Percentiles rank a stretch among this genome's conserved stretches.
Evolutionary conservation across 2,888 invertebrate species (phyloP).

Genomic region (Lasius fuliginosus): DNA sequence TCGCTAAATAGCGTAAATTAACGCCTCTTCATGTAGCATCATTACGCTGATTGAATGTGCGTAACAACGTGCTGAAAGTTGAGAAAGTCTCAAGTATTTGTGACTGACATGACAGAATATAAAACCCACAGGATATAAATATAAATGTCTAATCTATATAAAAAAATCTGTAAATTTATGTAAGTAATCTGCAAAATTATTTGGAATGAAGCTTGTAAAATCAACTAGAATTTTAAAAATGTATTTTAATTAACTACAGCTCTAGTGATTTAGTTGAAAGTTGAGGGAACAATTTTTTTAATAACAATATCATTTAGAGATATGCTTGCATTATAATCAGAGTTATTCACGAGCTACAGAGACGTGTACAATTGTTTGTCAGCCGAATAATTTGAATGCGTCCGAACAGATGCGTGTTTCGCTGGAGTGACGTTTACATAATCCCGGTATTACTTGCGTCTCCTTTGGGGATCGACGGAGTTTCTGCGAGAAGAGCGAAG

Average conservation of each 20-base stretch:
- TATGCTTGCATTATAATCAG: conserved; percentile 23
- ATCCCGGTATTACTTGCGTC: conserved; percentile 82
- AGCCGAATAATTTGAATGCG: conserved; percentile 77
- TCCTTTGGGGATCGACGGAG: conserved; percentile 72
- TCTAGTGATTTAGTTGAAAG: not conserved
- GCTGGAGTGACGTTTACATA: conserved; percentile 82
- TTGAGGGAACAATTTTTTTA: not conserved
- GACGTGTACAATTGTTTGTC: conserved; percentile 50
- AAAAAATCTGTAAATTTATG: not conserved
- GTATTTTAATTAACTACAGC: not conserved
- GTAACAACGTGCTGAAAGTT: conserved; percentile 54
- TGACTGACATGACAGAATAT: not conserved
- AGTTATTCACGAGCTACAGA: conserved; percentile 28
- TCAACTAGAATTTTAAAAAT: conserved; percentile 12
- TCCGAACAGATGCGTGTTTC: conserved; percentile 78
- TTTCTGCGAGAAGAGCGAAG: conserved; percentile 57
- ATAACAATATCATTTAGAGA: conserved; percentile 17
- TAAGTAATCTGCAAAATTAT: not conserved
- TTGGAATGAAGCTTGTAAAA: not conserved
- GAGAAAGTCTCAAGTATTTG: conserved; percentile 30
- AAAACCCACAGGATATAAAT: not conserved
- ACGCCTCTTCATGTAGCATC: conserved; percentile 60
- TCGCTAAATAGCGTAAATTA: conserved; percentile 72
- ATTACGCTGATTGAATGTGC: conserved; percentile 75
- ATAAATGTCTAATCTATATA: not conserved